Conservation (phyloP, 92 coral and sea anemone genomes). For the Siderastrea radians region DNA sequence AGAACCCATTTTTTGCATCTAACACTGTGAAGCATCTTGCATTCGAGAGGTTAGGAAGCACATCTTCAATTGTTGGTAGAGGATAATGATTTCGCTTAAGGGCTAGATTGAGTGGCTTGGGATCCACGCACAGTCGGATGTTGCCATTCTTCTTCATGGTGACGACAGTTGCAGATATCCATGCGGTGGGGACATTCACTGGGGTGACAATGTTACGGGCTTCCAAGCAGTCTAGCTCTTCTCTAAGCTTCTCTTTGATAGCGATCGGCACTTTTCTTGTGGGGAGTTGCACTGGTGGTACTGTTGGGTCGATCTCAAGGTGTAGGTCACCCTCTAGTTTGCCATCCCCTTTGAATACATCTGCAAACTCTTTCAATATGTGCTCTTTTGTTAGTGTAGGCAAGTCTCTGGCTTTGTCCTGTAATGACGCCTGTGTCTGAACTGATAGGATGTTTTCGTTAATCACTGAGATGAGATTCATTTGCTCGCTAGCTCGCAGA, state of each 20-base stretch:
- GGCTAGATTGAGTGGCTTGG: constrained; percentile 76
- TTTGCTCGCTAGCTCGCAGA: constrained; percentile 56
- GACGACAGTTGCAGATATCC: constrained; percentile 70
- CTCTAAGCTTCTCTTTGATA: constrained; percentile 38
- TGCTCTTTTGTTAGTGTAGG: constrained; percentile 25
- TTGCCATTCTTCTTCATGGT: constrained; percentile 65
- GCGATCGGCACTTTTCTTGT: constrained; percentile 51
- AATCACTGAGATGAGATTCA: constrained; percentile 46
- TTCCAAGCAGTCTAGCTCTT: constrained; percentile 36
- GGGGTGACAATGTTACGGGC: constrained; percentile 47
- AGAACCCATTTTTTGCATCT: constrained; percentile 81
- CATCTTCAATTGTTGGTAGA: constrained; percentile 69
- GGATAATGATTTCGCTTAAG: constrained; percentile 77
- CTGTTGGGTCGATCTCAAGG: constrained; percentile 41
- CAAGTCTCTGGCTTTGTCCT: background rate
- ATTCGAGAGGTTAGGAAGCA: constrained; percentile 65
- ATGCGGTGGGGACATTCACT: constrained; percentile 51
- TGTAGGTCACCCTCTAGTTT: constrained; percentile 46
- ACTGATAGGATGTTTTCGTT: constrained; percentile 46
- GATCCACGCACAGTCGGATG: constrained; percentile 72
- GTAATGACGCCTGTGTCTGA: constrained; percentile 11
- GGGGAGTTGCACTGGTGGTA: constrained; percentile 48
- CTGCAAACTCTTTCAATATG: constrained; percentile 18
- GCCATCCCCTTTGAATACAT: constrained; percentile 45
- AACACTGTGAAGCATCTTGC: constrained; percentile 72